Base-by-base conservation (phyloP, 1,140 invertebrate genomes). In the Meloidogyne hapla region DNA sequence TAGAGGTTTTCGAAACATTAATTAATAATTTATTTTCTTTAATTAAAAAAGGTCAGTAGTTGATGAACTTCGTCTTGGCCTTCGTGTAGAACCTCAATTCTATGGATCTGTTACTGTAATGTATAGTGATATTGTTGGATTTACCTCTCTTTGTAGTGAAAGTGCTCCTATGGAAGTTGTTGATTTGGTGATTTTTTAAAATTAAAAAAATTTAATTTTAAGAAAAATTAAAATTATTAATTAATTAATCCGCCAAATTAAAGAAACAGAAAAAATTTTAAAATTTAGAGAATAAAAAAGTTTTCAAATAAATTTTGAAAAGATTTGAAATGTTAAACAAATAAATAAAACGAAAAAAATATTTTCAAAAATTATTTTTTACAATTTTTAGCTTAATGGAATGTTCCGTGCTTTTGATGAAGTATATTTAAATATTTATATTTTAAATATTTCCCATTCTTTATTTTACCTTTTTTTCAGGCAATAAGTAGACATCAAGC, bases 21-120 rank as follows among this genome's bases (percentile, higher is more conserved):
- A 26, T 26, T 69, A 38, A n/a, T 48, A 13, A 45, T 5, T 33
- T 33, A 75, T 23, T 28, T 23, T 13, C 10, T 42, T 28, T 40
- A 61, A 67, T 80, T 68, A 26, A 23, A 25, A 63, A 10, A 69
- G 81, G n/a, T 84, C 81, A 10, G 83, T 82, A 13, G 78, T 81
- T 8, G 78, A 83, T 25, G 81, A 82, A 28, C 56, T 82, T 13
- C 78, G 82, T 42, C 48, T 84, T 18, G 81, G 81, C 2, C 56
- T 71, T 18, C 67, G 77, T 21, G 82, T 84, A 4, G 83, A 83
- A 62, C 82, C 81, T 4, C 79, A 80, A 62, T 77, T 81, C 28
- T 82, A 82, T 64, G 80, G 81, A 63, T 84, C 75, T 23, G 83
- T 76, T 21, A 82, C 81, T 25, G 83, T 82, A 13, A 84, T 83